Evolutionary conservation across 2,113 vertebrate genomes (phyloP).

Genomic region (Ammodytes marinus): DNA sequence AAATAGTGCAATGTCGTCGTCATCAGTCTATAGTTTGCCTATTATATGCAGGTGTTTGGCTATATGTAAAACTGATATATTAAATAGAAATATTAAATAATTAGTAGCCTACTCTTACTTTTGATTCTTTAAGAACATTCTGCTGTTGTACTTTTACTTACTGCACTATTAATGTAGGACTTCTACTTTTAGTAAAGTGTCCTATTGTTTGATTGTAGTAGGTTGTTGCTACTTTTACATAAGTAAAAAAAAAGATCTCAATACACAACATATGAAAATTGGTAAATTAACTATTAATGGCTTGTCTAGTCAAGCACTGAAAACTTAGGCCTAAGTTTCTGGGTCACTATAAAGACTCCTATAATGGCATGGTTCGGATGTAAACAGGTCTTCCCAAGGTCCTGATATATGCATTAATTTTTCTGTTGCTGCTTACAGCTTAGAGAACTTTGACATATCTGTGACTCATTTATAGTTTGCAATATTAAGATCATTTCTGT

Average conservation of each 20-base stretch:
- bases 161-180: neutral
- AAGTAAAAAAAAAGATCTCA: neutral
- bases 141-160: neutral
- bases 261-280: neutral
- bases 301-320: neutral
- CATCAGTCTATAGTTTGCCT: no score
- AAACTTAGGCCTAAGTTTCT: neutral
- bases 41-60: no score
- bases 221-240: neutral
- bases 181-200: neutral
- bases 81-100: no score
- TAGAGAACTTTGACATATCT: constrained; percentile 7
- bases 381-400: no score
- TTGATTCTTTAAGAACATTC: no score
- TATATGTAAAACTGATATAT: no score
- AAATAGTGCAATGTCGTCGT: no score
- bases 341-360: neutral
- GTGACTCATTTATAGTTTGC: constrained; percentile 36
- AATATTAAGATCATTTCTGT: constrained; percentile 22
- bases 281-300: neutral
- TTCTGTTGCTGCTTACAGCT: constrained; percentile 8
- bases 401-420: no score
- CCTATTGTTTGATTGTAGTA: neutral
- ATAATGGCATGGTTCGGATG: no score
- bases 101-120: no score